Evolutionary conservation across 2,797 vertebrate genomes (phyloP), one percentile per base, ranked within the genome.

Genomic region (Syndactyla subalaris): DNA sequence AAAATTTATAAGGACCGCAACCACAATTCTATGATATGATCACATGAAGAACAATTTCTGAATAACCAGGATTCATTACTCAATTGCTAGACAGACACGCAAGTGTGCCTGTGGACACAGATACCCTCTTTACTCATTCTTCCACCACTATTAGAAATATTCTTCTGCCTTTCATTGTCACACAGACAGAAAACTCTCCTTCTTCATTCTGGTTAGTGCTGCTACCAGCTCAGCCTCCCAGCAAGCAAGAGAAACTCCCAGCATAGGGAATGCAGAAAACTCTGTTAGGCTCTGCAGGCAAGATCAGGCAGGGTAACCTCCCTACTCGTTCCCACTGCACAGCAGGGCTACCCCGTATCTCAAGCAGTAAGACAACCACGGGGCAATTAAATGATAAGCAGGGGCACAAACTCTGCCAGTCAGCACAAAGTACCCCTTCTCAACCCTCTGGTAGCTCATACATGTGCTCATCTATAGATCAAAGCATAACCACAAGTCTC

Each of bases 1-100:
- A 12, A 26, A 85, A 84, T 27, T 23, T 24, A 14, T 39, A 73
- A 85, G 77, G 87, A 68, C 13, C 22, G 59, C 38, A 87, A 73
- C 8, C 8, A 61, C 26, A 72, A 23, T 75, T 72, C 41, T 34
- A 7, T 11, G 9, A 18, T 29, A 57, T 18, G 32, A 46, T 30
- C 6, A 62, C 6, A 13, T 27, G 13, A 76, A 80, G 43, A 85
- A 59, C 34, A 59, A 20, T 21, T 74, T 80, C 29, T 48, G 32
- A 83, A 41, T 34, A 55, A 63, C 12, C 34, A 39, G 14, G 38
- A 52, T 65, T 65, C 39, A 22, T 32, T 17, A 20, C 26, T 63
- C 36, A 48, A 59, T 29, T 61, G 11, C n/a, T 36, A 54, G 48
- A 34, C 0, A 4, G 26, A 49, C 27, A 30, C 0, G 1, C 16